phyloP scores from a whole-genome alignment of 2,113 vertebrate genomes.

The Zosterops pallidus region DNA sequence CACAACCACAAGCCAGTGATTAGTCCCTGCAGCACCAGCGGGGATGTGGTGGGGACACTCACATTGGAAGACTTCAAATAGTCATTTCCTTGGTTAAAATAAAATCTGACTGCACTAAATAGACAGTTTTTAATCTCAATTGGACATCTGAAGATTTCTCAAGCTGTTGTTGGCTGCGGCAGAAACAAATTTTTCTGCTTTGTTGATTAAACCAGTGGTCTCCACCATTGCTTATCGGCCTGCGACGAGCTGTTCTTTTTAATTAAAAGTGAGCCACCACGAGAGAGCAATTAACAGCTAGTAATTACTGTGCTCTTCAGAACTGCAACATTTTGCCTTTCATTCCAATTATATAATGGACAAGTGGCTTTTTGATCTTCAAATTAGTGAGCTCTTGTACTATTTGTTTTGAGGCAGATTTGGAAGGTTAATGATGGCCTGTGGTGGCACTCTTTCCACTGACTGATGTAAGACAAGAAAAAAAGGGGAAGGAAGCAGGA shows the following conservation, averaged over 20 bases:
- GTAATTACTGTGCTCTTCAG: constrained; percentile 99
- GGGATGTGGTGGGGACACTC: constrained; percentile 85
- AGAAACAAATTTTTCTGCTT: constrained; percentile 97
- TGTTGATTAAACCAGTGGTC: constrained; percentile 98
- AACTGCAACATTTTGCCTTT: constrained; percentile 95
- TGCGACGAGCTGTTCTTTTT: constrained; percentile 97
- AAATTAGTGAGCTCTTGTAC: constrained; percentile 99
- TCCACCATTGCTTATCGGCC: constrained; percentile 95
- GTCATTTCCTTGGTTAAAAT: constrained; percentile 91
- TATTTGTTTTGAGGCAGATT: constrained; percentile 98
- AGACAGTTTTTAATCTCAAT: constrained; percentile 98
- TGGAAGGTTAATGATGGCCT: constrained; percentile 96
- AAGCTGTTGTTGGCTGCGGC: constrained; percentile 88
- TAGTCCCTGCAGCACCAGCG: constrained; percentile 87
- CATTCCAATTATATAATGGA: constrained; percentile 99
- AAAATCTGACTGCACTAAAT: constrained; percentile 97
- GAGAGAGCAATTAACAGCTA: constrained; percentile 99
- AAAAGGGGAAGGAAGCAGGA: constrained; percentile 79
- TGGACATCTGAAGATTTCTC: constrained; percentile 99
- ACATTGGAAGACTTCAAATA: constrained; percentile 95
- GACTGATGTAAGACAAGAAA: constrained; percentile 88
- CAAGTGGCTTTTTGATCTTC: constrained; percentile 99
- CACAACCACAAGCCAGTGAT: constrained; percentile 90
- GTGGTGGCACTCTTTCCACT: constrained; percentile 86
- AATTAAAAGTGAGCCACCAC: constrained; percentile 99